Evolutionary conservation across 2,797 vertebrate species (phyloP).

Genomic region (Tinamus major): DNA sequence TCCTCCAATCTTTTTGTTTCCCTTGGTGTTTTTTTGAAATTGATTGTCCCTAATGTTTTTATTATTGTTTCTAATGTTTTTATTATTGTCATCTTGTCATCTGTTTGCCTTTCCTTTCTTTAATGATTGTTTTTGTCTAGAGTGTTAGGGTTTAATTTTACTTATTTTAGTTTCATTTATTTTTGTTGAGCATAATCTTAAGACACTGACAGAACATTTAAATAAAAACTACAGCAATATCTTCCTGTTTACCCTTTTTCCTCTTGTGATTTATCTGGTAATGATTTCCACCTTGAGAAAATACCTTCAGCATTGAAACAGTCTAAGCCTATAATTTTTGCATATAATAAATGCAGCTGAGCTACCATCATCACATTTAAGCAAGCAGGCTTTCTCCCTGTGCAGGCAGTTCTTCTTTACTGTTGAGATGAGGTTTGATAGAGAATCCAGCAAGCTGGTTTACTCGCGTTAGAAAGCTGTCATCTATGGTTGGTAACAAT

Average conservation of each 20-base stretch:
- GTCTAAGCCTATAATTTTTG: not conserved
- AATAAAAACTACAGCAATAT: fast-evolving
- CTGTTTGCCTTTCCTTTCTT: not conserved
- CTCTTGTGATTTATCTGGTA: not conserved
- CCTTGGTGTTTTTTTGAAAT: not conserved
- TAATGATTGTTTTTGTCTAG: not conserved
- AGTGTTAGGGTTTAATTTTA: not conserved
- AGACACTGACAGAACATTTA: not conserved
- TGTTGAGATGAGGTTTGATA: not conserved
- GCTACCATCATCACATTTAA: not conserved
- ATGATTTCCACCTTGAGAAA: not conserved
- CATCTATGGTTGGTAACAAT: not conserved
- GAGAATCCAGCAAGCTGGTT: not conserved
- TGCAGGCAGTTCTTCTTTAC: not conserved
- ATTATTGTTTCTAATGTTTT: not conserved
- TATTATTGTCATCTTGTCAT: not conserved
- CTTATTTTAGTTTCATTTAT: not conserved
- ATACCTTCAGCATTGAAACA: not conserved
- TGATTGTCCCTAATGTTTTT: not conserved
- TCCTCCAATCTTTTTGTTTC: not conserved
- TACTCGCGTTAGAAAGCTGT: not conserved
- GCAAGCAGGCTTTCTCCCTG: not conserved
- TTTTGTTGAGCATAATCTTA: not conserved
- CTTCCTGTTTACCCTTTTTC: not conserved
- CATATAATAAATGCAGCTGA: not conserved